Percentiles rank a stretch among this genome's conserved stretches.
These are phyloP conservation scores for Melieria crassipennis DNA, from an alignment of 2,888 invertebrate species.

Conservation along the genomic window DNA sequence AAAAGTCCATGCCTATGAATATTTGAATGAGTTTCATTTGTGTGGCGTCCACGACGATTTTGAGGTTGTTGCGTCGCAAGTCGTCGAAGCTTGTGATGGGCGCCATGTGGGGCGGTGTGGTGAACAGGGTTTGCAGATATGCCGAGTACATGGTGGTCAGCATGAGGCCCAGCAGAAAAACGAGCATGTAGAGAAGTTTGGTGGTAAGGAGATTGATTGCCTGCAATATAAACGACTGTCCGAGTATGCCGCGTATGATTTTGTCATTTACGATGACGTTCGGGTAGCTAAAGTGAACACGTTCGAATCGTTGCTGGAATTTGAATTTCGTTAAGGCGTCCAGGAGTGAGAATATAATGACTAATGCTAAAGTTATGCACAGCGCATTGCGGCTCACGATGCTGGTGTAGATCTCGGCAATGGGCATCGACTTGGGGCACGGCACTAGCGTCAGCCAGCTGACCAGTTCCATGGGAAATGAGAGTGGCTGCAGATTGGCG, in stretches of 20 bases:
- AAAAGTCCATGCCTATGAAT: neutral
- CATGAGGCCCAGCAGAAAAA: slow-evolving; percentile 42
- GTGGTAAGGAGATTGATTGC: neutral
- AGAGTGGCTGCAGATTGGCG: slow-evolving; percentile 17
- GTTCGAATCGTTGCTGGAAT: neutral
- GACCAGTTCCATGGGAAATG: slow-evolving; percentile 38
- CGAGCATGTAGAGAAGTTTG: neutral
- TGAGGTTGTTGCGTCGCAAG: slow-evolving; percentile 16
- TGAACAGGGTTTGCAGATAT: slow-evolving; percentile 45
- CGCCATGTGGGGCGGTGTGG: slow-evolving; percentile 42
- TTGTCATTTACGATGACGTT: neutral
- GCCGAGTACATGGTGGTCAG: slow-evolving; percentile 43
- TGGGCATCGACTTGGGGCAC: slow-evolving; percentile 21
- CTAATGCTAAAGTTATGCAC: neutral
- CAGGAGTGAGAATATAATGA: neutral
- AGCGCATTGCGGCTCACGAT: slow-evolving; percentile 8
- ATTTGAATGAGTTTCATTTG: slow-evolving; percentile 22
- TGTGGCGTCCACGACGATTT: slow-evolving; percentile 20
- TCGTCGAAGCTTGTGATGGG: slow-evolving; percentile 46
- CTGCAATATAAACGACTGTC: no score
- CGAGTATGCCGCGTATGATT: neutral
- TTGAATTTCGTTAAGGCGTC: neutral
- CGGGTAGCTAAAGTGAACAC: neutral
- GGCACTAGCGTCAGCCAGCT: slow-evolving; percentile 40
- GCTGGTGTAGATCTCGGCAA: slow-evolving; percentile 22